A percentile compares a stretch with the other conserved stretches of the same genome.
phyloP scores from a whole-genome alignment of 1,140 invertebrate genomes.

The Daktulosphaira vitifoliae region DNA sequence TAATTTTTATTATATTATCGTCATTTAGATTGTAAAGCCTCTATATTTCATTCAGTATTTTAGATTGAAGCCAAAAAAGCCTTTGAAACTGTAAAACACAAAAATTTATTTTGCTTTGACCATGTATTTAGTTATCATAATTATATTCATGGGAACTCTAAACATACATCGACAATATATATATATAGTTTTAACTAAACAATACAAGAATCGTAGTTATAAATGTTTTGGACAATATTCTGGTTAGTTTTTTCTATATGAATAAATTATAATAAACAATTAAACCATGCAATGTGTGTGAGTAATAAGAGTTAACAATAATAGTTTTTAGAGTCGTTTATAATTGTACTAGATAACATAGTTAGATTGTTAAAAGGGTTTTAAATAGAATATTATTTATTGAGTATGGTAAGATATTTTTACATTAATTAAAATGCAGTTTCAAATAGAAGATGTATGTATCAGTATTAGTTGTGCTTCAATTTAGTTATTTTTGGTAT shows the following conservation, averaged over 20 bases:
- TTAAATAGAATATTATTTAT: conserved; percentile 4
- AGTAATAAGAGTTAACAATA: background rate
- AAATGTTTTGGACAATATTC: no score
- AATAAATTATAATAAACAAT: no score
- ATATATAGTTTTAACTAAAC: no score
- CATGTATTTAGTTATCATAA: conserved; percentile 29
- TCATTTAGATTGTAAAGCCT: conserved; percentile 29
- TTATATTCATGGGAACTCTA: background rate
- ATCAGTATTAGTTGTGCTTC: conserved; percentile 31
- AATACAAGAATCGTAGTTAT: no score
- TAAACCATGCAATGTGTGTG: background rate
- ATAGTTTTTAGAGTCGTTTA: conserved; percentile 19
- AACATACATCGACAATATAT: no score
- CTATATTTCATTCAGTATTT: conserved; percentile 15
- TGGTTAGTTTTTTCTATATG: no score
- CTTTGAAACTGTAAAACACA: conserved; percentile 25
- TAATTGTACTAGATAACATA: conserved; percentile 3
- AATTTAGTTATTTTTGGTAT: conserved; percentile 34
- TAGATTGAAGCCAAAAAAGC: conserved; percentile 4
- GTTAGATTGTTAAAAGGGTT: conserved; percentile 25
- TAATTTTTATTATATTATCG: background rate
- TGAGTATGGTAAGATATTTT: background rate
- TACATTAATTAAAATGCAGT: conserved; percentile 6
- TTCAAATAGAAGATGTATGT: conserved; percentile 23
- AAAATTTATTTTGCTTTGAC: conserved; percentile 31